phyloP scores from a whole-genome alignment of 1,140 invertebrate species.

The Tribolium castaneum region DNA sequence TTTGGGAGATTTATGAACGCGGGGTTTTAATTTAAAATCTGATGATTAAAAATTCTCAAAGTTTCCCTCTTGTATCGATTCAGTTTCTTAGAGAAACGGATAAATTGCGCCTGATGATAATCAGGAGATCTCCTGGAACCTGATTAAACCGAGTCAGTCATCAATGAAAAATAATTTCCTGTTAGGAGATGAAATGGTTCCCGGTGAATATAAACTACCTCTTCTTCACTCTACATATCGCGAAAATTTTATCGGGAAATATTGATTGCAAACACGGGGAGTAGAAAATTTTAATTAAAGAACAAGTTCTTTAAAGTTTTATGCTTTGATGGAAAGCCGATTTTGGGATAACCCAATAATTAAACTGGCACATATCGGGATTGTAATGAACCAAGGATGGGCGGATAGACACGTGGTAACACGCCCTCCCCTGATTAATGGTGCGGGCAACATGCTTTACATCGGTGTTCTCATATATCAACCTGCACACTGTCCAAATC shows the following conservation, averaged over 20 bases:
- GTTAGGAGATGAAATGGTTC: slow-evolving; percentile 32
- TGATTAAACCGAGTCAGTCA: slow-evolving; percentile 23
- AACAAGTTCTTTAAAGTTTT: slow-evolving; percentile 3
- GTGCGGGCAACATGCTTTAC: slow-evolving; percentile 51
- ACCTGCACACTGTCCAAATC: slow-evolving; percentile 43
- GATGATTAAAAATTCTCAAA: slow-evolving; percentile 30
- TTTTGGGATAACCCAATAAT: slow-evolving; percentile 17
- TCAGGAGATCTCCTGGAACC: neutral
- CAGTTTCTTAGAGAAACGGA: neutral
- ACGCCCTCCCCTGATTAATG: slow-evolving; percentile 54
- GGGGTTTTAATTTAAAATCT: slow-evolving; percentile 32
- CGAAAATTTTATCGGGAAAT: neutral
- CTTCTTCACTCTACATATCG: neutral
- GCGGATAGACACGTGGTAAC: slow-evolving; percentile 52
- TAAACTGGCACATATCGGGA: slow-evolving; percentile 31
- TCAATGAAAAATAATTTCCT: slow-evolving; percentile 35
- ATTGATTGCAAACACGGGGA: neutral
- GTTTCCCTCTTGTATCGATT: slow-evolving; percentile 12
- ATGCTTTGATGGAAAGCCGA: neutral
- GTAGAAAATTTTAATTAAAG: slow-evolving; percentile 6
- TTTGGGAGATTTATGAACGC: slow-evolving; percentile 24
- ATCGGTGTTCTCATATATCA: slow-evolving; percentile 52
- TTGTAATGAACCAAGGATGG: slow-evolving; percentile 33
- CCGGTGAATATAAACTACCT: slow-evolving; percentile 17
- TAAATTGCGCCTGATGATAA: slow-evolving; percentile 17